A percentile compares a stretch with the other conserved stretches of the same genome.
Conservation (phyloP, 1,140 invertebrate species). For the Calycopis cecrops region DNA sequence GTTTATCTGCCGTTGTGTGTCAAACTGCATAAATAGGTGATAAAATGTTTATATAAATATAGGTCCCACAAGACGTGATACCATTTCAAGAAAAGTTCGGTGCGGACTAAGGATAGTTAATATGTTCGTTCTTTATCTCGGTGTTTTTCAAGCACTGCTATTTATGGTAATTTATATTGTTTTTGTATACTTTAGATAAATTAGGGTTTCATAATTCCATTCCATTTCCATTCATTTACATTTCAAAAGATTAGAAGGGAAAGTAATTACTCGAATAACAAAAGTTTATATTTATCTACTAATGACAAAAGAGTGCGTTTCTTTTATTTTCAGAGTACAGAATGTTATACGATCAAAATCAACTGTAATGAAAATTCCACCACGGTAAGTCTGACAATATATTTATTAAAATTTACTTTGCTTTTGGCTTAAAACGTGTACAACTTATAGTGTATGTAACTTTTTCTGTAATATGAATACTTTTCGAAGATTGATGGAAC, state of each 20-base stretch:
- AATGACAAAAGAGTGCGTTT: no score
- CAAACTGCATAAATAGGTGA: not conserved
- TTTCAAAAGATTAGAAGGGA: not conserved
- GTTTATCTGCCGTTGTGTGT: no score
- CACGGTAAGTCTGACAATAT: not conserved
- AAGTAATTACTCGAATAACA: not conserved
- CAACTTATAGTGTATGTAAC: no score
- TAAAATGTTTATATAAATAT: constrained; percentile 2
- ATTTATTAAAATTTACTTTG: not conserved
- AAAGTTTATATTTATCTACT: no score
- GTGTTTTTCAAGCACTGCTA: not conserved
- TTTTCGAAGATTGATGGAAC: not conserved
- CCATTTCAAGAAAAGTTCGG: not conserved
- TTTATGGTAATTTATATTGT: not conserved
- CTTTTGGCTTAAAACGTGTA: no score
- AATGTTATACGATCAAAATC: not conserved
- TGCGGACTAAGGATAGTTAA: not conserved
- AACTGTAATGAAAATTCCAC: not conserved
- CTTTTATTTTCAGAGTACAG: not conserved
- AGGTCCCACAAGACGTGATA: not conserved
- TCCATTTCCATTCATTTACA: no score
- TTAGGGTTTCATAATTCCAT: no score
- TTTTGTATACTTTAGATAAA: not conserved
- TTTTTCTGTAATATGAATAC: not conserved
- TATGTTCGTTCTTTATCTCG: not conserved